Percentiles rank a stretch among this genome's conserved stretches.
These are phyloP conservation scores for Corella eumyota DNA, from an alignment of 23 tunicate genomes.

Conservation along the genomic window DNA sequence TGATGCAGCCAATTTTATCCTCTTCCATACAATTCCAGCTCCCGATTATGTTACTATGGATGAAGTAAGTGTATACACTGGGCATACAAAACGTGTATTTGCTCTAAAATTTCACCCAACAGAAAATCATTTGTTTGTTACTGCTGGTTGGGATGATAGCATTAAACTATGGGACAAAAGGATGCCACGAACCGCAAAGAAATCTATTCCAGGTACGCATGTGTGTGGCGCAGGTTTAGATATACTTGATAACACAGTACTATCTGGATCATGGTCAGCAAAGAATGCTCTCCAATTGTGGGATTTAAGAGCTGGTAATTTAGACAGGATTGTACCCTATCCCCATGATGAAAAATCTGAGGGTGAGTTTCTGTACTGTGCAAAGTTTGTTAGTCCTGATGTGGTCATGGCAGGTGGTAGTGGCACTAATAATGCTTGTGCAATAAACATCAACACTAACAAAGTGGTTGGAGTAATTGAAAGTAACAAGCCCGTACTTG, in stretches of 20 bases:
- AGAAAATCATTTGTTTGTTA: constrained; percentile 49
- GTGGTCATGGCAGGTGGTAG: constrained; percentile 75
- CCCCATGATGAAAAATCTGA: constrained; percentile 36
- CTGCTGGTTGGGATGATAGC: constrained; percentile 91
- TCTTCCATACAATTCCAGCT: constrained; percentile 22
- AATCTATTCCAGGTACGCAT: constrained; percentile 62
- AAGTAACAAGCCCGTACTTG: constrained; percentile 23
- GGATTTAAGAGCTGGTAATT: constrained; percentile 46
- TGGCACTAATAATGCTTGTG: constrained; percentile 68
- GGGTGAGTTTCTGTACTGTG: constrained; percentile 75
- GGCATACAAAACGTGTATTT: constrained; percentile 71
- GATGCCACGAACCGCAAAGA: constrained; percentile 43
- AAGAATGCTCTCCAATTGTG: constrained; percentile 63
- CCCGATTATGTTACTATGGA: constrained; percentile 53
- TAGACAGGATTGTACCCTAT: constrained; percentile 20
- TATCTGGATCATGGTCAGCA: constrained; percentile 77
- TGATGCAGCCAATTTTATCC: constrained; percentile 31
- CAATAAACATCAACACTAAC: constrained; percentile 12
- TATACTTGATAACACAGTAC: constrained; percentile 22
- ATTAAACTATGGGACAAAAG: constrained; percentile 87
- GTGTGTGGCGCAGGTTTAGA: constrained; percentile 68
- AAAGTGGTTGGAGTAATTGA: constrained; percentile 10
- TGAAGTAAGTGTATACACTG: constrained; percentile 32
- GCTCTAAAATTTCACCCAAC: constrained; percentile 70
- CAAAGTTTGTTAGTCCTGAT: constrained; percentile 23